Conservation (phyloP, 2,888 invertebrate species). For the Caradrina clavipalpis region DNA sequence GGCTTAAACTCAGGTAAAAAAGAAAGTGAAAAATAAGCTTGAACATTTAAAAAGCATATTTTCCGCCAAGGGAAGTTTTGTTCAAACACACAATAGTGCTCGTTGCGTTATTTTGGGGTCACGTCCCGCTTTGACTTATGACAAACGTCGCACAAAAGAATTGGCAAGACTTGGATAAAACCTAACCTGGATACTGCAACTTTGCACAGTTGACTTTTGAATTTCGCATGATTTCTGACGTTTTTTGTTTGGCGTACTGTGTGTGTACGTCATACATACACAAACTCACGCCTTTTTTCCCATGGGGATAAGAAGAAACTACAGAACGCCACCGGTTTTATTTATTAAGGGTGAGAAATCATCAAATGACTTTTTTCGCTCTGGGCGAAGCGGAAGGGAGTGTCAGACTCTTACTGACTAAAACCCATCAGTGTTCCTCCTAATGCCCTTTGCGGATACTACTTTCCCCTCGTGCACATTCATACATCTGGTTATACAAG, state of each 20-base stretch:
- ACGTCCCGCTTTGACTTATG: conserved; percentile 50
- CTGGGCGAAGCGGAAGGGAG: too few relatives aligned
- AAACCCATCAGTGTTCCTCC: too few relatives aligned
- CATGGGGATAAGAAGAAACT: too few relatives aligned
- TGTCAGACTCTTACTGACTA: too few relatives aligned
- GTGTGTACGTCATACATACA: background rate
- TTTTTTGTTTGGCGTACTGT: background rate
- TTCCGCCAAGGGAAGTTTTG: conserved; percentile 44
- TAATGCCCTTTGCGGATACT: too few relatives aligned
- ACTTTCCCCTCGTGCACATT: too few relatives aligned
- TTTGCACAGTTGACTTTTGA: conserved; percentile 19
- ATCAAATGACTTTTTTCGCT: too few relatives aligned
- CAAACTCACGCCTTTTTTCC: too few relatives aligned
- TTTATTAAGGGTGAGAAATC: too few relatives aligned
- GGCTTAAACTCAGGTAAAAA: conserved; percentile 38
- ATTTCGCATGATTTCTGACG: conserved; percentile 11
- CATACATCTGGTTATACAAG: too few relatives aligned
- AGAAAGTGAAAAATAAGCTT: conserved; percentile 41
- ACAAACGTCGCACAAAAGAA: conserved; percentile 40
- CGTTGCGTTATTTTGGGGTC: conserved; percentile 56
- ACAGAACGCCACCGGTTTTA: too few relatives aligned
- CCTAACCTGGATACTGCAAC: conserved; percentile 29
- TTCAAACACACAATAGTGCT: conserved; percentile 51
- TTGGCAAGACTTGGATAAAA: conserved; percentile 38
- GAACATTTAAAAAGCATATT: conserved; percentile 53